phyloP scores from a whole-genome alignment of 2,888 invertebrate species.

The Patella ulyssiponensis region DNA sequence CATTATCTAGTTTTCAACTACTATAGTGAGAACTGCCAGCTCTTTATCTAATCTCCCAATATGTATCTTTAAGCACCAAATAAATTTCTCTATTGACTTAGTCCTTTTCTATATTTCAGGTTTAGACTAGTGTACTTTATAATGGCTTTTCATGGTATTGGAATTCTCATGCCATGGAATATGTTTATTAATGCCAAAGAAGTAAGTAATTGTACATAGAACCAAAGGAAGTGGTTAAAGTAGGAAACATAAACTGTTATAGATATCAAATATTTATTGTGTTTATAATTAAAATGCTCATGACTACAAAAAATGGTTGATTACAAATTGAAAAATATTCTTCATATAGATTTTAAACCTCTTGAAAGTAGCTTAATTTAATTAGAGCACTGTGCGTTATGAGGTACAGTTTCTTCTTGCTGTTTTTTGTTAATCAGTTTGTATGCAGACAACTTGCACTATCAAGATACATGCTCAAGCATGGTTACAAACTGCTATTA shows the following conservation, averaged over 20 bases:
- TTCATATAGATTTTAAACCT: too few species aligned
- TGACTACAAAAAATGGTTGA: neutral
- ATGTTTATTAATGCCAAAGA: conserved; percentile 97
- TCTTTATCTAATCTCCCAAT: too few species aligned
- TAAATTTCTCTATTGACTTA: neutral
- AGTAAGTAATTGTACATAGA: conserved; percentile 75
- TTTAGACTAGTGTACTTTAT: conserved; percentile 84
- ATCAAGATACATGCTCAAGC: too few species aligned
- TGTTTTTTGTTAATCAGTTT: too few species aligned
- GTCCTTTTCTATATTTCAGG: conserved; percentile 40
- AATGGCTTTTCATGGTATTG: conserved; percentile 92
- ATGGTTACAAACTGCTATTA: too few species aligned
- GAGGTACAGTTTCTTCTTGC: too few species aligned
- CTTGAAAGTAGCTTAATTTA: too few species aligned
- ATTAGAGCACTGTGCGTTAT: too few species aligned
- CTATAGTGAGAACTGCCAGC: too few species aligned
- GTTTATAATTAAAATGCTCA: neutral
- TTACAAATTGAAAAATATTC: too few species aligned
- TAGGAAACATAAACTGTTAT: neutral
- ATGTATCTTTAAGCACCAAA: neutral
- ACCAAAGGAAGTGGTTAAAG: neutral
- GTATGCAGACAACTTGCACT: too few species aligned
- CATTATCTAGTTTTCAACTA: too few species aligned
- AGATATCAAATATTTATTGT: neutral
- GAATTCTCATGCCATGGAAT: conserved; percentile 97